These are phyloP conservation scores for Melanotaenia trifasciata DNA, from an alignment of 2,797 vertebrate genomes.

Conservation along the genomic window DNA sequence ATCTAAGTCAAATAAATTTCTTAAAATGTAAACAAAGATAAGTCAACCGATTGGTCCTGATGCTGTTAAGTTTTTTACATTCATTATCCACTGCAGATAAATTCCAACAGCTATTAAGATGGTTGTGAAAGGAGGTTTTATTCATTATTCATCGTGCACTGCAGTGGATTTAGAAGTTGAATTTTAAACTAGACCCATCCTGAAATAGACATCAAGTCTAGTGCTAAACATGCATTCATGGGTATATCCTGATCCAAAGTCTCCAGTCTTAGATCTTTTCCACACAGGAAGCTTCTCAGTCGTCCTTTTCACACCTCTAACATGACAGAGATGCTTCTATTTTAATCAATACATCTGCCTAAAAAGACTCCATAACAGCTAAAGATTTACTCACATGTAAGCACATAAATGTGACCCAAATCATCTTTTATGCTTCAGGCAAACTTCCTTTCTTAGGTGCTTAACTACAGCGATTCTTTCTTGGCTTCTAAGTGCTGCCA, in stretches of 20 bases:
- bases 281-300: neutral
- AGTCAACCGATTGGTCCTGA: neutral
- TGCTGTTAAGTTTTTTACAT: neutral
- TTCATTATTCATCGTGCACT: no score
- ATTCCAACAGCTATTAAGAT: neutral
- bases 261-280: neutral
- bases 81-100: neutral
- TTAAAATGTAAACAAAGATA: neutral
- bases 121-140: neutral
- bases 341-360: constrained; percentile 11
- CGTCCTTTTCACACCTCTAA: neutral
- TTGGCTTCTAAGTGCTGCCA: neutral
- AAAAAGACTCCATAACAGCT: neutral
- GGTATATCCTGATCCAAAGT: neutral
- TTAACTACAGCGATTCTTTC: constrained; percentile 1
- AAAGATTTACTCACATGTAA: neutral
- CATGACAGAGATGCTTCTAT: constrained; percentile 1
- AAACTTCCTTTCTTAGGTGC: neutral
- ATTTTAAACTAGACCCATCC: neutral
- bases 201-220: neutral
- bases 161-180: no score
- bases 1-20: neutral
- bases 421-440: neutral
- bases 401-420: constrained; percentile 3
- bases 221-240: neutral